phyloP scores from a whole-genome alignment of 2,113 vertebrate genomes.

The Psammodynastes pulverulentus region DNA sequence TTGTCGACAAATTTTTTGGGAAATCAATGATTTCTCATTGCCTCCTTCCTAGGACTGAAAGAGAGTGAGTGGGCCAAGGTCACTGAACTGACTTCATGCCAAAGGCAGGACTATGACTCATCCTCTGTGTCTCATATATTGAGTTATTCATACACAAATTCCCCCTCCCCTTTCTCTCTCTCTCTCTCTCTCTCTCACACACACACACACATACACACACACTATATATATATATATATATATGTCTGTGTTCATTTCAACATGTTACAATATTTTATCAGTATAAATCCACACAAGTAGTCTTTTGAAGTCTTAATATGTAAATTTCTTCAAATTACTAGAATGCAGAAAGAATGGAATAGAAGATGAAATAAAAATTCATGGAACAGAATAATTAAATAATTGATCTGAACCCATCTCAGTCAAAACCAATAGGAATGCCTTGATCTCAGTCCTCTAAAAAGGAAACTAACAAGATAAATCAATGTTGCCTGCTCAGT shows the following conservation, averaged over 20 bases:
- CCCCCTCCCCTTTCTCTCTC: too few species aligned
- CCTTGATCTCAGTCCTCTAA: slow-evolving; percentile 12
- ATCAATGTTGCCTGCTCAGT: neutral
- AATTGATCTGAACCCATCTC: slow-evolving; percentile 22
- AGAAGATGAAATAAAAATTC: neutral
- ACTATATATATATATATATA: neutral
- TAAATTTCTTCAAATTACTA: neutral
- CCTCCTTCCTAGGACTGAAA: neutral
- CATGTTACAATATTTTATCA: neutral
- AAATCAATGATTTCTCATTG: too few species aligned
- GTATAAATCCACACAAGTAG: neutral
- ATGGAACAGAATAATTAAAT: too few species aligned
- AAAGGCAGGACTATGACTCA: neutral
- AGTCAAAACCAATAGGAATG: slow-evolving; percentile 44
- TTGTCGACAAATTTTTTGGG: too few species aligned
- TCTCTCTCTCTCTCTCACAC: neutral
- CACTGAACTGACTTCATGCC: neutral
- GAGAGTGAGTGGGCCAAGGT: neutral
- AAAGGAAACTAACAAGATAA: neutral
- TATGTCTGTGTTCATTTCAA: neutral
- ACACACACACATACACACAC: neutral
- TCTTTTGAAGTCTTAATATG: neutral
- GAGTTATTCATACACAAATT: neutral
- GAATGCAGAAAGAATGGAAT: neutral
- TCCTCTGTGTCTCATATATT: neutral